Evolutionary conservation across 2,797 vertebrate species (phyloP), one percentile per base, ranked within the genome.

Genomic region (Phalloptychus januarius): DNA sequence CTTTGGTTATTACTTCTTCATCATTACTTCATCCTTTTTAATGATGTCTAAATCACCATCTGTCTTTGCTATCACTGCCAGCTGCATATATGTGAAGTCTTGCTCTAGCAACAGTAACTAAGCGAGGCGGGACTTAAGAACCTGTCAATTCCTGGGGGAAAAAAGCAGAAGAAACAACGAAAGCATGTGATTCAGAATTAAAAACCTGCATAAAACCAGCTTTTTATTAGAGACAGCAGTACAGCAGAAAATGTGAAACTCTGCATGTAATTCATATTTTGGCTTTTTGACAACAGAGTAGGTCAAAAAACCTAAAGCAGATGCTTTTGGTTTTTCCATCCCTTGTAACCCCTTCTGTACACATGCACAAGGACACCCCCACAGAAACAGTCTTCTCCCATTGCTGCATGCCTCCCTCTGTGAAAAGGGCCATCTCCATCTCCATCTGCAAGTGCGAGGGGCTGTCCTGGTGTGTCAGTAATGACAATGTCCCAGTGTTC

Each of bases 401-500:
- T 79, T 65, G 75, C 80, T 88, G 82, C 82, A 85, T 74, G 78
- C 79, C 85, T 79, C 85, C 85, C 82, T 76, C 83, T 77, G 79
- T 73, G 86, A 88, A 44, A 84, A 88, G 83, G 90, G 80, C 92
- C 86, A 89, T 90, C 92, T 90, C 88, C 85, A 81, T 83, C 86
- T 91, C 88, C 88, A 92, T 92, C 89, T 93, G 90, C 79, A 73
- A 87, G 89, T 88, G 90, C 84, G 87, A 91, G 90, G 89, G 92
- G 89, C 87, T 90, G 88, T 93, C 88, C 91, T 91, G 91, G 93
- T 92, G 92, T 87, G 91, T 95, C 93, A 88, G 89, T 96, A 95
- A 96, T 95, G 93, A 95, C 94, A 95, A 93, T 92, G 92, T 95
- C 93, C 93, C 91, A 88, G 92, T 91, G 92, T 95, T 95, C 94